Conservation (phyloP, 64 coral and sea anemone genomes). For the Actinia equina region DNA sequence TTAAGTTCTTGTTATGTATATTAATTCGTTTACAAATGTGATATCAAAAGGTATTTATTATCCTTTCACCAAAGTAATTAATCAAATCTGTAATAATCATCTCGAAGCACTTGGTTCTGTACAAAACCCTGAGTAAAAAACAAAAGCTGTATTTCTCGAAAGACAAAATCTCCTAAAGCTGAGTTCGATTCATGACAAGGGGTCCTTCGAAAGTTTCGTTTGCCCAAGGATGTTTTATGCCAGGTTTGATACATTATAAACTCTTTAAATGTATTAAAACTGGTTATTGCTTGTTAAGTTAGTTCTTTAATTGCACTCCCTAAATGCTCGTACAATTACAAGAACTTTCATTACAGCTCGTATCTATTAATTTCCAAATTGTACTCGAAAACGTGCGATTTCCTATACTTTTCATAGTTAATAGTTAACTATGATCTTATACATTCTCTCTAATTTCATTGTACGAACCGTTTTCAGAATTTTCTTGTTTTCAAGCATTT, state of each 20-base stretch:
- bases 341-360: no score
- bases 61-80: neutral
- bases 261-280: no score
- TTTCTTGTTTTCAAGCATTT: no score
- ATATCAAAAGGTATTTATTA: slow-evolving; percentile 2
- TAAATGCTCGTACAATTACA: no score
- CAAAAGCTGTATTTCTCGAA: neutral
- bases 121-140: neutral
- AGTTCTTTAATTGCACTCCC: no score
- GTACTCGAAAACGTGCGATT: no score
- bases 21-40: neutral
- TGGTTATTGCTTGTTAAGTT: no score
- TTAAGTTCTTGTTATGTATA: neutral
- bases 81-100: neutral
- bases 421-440: no score
- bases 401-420: no score
- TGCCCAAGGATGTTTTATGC: neutral
- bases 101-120: neutral
- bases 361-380: no score
- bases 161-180: neutral
- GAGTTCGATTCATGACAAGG: neutral
- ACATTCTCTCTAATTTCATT: no score
- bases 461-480: no score
- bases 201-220: neutral
- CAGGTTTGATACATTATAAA: neutral